phyloP scores from a whole-genome alignment of 2,888 invertebrate genomes.

The Caenorhabditis panamensis region DNA sequence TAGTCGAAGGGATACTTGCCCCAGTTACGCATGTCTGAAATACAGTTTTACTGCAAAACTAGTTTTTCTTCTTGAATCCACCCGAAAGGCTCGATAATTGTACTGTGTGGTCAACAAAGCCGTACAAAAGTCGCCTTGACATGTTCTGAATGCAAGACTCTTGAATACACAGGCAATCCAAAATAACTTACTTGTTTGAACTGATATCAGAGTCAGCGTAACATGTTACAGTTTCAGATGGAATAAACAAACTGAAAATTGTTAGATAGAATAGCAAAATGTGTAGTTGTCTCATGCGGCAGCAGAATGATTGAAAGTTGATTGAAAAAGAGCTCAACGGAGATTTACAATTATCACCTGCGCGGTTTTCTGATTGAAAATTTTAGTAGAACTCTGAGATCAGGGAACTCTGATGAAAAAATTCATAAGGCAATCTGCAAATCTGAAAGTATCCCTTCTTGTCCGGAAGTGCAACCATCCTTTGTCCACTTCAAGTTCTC shows the following conservation, averaged over 20 bases:
- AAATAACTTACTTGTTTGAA: slow-evolving; percentile 1
- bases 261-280: background rate
- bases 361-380: background rate
- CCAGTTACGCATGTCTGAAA: slow-evolving; percentile 43
- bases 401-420: too few species aligned
- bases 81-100: background rate
- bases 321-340: background rate
- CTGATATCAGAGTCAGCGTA: background rate
- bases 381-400: too few species aligned
- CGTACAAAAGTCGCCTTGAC: slow-evolving; percentile 34
- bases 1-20: slow-evolving; percentile 10
- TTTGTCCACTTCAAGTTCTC: too few species aligned
- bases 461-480: too few species aligned
- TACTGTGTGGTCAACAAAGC: background rate
- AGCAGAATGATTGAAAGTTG: background rate
- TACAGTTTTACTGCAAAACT: background rate
- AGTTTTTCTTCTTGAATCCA: background rate
- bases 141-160: slow-evolving; percentile 12
- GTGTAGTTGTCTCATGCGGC: background rate
- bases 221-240: slow-evolving; percentile 11
- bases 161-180: background rate
- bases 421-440: too few species aligned
- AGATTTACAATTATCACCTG: slow-evolving; percentile 19
- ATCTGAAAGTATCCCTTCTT: too few species aligned
- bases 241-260: background rate